Evolutionary conservation across 2,888 invertebrate genomes (phyloP).

Genomic region (Orchestes rusci): DNA sequence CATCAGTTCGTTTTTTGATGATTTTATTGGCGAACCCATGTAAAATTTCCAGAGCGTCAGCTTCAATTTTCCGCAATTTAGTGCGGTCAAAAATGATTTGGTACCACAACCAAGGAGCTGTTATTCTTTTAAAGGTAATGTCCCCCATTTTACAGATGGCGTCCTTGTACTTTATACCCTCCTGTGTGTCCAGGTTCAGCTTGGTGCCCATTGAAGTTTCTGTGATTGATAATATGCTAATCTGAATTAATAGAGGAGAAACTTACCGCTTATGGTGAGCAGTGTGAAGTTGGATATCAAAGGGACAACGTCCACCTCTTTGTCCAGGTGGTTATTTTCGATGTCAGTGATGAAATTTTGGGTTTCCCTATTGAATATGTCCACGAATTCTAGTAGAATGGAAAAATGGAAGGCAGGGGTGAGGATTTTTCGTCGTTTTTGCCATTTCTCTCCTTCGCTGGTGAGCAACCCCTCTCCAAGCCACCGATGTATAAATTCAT

Average conservation of each 20-base stretch:
- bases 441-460: constrained; percentile 26
- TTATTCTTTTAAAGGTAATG: constrained; percentile 26
- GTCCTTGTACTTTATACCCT: constrained; percentile 27
- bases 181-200: constrained; percentile 25
- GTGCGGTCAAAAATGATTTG: constrained; percentile 22
- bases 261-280: constrained; percentile 50
- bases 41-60: constrained; percentile 24
- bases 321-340: constrained; percentile 25
- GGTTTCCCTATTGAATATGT: constrained; percentile 22
- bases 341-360: constrained; percentile 10
- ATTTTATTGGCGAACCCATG: constrained; percentile 32
- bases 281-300: constrained; percentile 48
- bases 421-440: constrained; percentile 27
- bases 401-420: constrained; percentile 29
- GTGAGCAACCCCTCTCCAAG: constrained; percentile 24
- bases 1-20: constrained; percentile 25
- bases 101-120: constrained; percentile 31
- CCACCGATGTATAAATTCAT: constrained; percentile 19
- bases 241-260: background rate
- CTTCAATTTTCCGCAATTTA: constrained; percentile 21
- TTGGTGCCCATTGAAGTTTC: constrained; percentile 33
- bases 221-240: constrained; percentile 15
- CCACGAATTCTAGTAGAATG: constrained; percentile 25
- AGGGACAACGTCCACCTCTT: constrained; percentile 42
- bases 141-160: constrained; percentile 29